phyloP scores from a whole-genome alignment of 2,113 vertebrate species.

The Microcebus murinus region DNA sequence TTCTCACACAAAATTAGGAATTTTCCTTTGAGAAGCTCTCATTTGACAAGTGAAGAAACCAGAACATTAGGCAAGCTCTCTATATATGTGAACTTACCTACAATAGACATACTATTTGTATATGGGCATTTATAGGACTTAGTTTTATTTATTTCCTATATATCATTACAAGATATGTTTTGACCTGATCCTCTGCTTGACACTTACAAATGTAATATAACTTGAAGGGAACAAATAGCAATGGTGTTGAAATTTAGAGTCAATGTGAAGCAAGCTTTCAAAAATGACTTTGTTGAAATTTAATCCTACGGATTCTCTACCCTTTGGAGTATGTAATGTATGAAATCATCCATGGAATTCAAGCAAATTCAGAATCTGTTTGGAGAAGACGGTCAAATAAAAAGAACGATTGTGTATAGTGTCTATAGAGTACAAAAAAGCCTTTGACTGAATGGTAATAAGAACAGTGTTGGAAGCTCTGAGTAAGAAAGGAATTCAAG shows the following conservation, averaged over 20 bases:
- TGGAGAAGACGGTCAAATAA: constrained; percentile 86
- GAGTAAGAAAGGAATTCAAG: constrained; percentile 81
- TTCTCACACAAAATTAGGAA: background rate
- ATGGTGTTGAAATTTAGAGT: constrained; percentile 69
- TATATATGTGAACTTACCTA: background rate
- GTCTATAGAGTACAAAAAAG: constrained; percentile 86
- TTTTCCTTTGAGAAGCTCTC: background rate
- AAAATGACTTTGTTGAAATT: constrained; percentile 80
- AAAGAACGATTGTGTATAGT: constrained; percentile 85
- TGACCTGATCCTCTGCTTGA: background rate
- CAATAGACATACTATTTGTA: background rate
- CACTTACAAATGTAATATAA: constrained; percentile 41
- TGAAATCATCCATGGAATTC: constrained; percentile 87
- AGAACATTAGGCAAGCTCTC: background rate
- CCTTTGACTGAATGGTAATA: constrained; percentile 86
- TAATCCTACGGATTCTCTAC: constrained; percentile 83
- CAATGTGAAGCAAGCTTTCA: constrained; percentile 66
- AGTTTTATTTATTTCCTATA: constrained; percentile 31
- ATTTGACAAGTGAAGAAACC: background rate
- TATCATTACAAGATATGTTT: constrained; percentile 38
- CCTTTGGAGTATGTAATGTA: constrained; percentile 84
- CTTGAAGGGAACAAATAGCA: constrained; percentile 50
- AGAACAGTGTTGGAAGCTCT: constrained; percentile 81
- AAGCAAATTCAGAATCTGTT: constrained; percentile 85
- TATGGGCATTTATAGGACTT: background rate